Conservation (phyloP, 2,113 vertebrate genomes). For the Gasterosteus aculeatus region DNA sequence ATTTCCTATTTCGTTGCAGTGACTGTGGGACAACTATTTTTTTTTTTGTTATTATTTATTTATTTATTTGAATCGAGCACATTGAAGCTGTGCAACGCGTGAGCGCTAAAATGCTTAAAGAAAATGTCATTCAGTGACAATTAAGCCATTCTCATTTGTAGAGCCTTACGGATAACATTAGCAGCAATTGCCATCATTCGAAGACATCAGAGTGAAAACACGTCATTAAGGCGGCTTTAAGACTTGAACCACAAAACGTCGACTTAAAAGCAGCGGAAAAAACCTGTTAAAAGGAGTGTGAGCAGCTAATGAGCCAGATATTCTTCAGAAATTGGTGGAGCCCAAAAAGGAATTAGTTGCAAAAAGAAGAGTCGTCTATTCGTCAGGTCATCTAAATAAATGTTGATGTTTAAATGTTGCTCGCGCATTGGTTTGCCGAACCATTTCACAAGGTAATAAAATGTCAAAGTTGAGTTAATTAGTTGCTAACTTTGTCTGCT, state of each 20-base stretch:
- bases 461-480: too few species aligned
- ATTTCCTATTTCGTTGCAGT: conserved; percentile 13
- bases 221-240: neutral
- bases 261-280: neutral
- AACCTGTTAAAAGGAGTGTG: too few species aligned
- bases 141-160: neutral
- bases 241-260: neutral
- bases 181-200: neutral
- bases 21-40: conserved; percentile 1
- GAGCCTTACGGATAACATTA: neutral
- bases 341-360: neutral
- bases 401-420: too few species aligned
- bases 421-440: too few species aligned
- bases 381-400: too few species aligned
- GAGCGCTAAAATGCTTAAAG: neutral
- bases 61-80: neutral
- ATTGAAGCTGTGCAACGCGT: neutral
- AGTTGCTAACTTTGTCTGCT: neutral
- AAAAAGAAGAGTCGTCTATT: too few species aligned
- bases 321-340: neutral
- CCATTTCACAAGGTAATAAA: too few species aligned
- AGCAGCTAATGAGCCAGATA: neutral
- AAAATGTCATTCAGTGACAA: neutral
- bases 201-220: neutral
- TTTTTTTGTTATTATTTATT: neutral